Evolutionary conservation across 2,797 vertebrate genomes (phyloP), one percentile per base, ranked within the genome.

Genomic region (Monodelphis domestica): DNA sequence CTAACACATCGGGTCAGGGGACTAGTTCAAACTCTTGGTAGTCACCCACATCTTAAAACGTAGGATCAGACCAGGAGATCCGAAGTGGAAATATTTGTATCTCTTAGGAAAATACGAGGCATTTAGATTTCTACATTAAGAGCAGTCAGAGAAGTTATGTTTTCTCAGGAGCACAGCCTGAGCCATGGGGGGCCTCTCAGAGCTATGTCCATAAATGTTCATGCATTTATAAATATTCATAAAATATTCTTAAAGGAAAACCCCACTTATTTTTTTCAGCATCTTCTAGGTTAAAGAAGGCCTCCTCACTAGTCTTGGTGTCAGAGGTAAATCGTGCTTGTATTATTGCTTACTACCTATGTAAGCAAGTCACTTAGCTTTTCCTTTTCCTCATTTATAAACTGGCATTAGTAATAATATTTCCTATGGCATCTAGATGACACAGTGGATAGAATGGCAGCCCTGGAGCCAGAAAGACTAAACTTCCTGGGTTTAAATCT

Each of bases 201-300:
- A 88, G 90, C 53, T 28, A 0, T 3, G 11, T 50, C 38, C 38
- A 21, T 51, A 29, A 87, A 92, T 70, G 6, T 12, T 53, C 54
- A 53, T 38, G 53, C 50, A 91, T 89, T 93, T 91, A 87, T 12
- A 54, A 4, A n/a, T 33, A 90, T 54, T 51, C 90, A 38, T 57
- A 33, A 14, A 88, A 54, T 89, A 84, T 10, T 90, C 78, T 53
- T 90, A 90, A 92, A 87, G 53, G 87, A 59, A 95, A 26, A 45
- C 57, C 50, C 5, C 14, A n/a, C n/a, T 5, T 29, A 9, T 57
- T 91, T 89, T n/a, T 63, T 88, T 38, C 70, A 90, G 51, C 56
- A 52, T 87, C 91, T 53, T 17, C 21, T 15, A 26, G n/a, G 2
- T n/a, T 56, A 91, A 54, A 94, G 24, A 30, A 57, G 17, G 17